Evolutionary conservation across 2,797 vertebrate species (phyloP).

Genomic region (Eidolon dupreanum): DNA sequence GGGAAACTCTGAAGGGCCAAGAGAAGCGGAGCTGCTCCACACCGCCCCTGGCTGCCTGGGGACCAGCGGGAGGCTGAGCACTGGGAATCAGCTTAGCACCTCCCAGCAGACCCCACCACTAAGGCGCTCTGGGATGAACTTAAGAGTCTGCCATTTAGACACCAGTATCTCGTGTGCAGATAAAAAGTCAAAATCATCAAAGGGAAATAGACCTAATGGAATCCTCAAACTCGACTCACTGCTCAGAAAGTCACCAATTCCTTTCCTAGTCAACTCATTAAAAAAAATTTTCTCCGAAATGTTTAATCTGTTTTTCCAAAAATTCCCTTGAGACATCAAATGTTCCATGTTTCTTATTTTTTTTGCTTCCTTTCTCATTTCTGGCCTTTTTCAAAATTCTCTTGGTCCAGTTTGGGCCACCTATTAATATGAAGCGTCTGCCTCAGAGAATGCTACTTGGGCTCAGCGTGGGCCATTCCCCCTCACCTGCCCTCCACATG

Average conservation of each 20-base stretch:
- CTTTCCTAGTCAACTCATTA: background rate
- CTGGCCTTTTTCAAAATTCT: background rate
- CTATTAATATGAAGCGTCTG: background rate
- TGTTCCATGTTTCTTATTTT: background rate
- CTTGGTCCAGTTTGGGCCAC: background rate
- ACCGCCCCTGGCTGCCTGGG: background rate
- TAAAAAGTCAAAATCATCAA: background rate
- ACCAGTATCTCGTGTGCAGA: background rate
- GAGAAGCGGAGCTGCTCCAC: background rate
- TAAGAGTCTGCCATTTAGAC: background rate
- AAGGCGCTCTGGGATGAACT: background rate
- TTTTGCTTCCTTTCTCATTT: background rate
- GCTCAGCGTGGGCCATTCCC: background rate
- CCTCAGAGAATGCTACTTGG: background rate
- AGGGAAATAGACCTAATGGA: background rate
- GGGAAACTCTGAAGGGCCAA: background rate
- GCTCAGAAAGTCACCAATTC: background rate
- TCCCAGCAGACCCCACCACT: background rate
- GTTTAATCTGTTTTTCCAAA: background rate
- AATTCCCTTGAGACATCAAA: background rate
- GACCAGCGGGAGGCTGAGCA: background rate
- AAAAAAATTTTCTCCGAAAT: background rate
- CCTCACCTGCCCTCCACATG: too few relatives aligned
- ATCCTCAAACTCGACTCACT: background rate
- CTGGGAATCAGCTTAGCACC: background rate